Conservation (phyloP, 2,797 vertebrate species). For the Orestias chungarensis region DNA sequence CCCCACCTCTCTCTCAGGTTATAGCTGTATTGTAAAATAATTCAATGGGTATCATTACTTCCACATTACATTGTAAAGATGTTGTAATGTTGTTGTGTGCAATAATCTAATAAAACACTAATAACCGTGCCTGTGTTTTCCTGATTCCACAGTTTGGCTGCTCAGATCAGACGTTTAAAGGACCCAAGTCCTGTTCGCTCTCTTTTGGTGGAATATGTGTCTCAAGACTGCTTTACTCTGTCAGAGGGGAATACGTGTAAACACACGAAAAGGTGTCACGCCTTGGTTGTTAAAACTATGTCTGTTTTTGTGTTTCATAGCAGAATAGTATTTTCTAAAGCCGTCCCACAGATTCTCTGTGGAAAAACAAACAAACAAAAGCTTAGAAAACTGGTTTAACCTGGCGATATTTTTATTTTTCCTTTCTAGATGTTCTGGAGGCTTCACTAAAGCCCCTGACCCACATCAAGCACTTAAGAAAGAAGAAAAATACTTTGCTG, state of each 20-base stretch:
- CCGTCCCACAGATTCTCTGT: constrained; percentile 22
- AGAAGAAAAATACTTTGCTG: constrained; percentile 47
- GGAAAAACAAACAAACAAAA: too few species aligned
- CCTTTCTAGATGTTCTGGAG: constrained; percentile 63
- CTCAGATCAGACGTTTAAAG: constrained; percentile 56
- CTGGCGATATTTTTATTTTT: constrained; percentile 32
- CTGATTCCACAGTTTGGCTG: constrained; percentile 61
- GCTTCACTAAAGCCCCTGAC: constrained; percentile 68
- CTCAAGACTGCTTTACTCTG: constrained; percentile 65
- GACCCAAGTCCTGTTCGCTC: constrained; percentile 20
- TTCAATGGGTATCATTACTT: neutral
- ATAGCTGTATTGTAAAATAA: neutral
- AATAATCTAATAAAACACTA: constrained; percentile 7
- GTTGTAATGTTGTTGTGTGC: constrained; percentile 9
- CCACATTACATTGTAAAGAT: neutral
- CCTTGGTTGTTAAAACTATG: constrained; percentile 24
- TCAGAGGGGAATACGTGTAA: constrained; percentile 52
- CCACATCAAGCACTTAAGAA: constrained; percentile 70
- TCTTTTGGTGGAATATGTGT: constrained; percentile 67
- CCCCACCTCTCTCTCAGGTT: neutral
- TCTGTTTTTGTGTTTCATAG: constrained; percentile 11
- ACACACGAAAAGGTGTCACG: constrained; percentile 59
- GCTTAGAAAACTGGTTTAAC: constrained; percentile 34
- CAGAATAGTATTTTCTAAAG: constrained; percentile 13
- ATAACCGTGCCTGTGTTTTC: constrained; percentile 35